A percentile compares a stretch with the other conserved stretches of the same genome.
Evolutionary conservation across 2,113 vertebrate genomes (phyloP).

Genomic region (Cettia cetti): DNA sequence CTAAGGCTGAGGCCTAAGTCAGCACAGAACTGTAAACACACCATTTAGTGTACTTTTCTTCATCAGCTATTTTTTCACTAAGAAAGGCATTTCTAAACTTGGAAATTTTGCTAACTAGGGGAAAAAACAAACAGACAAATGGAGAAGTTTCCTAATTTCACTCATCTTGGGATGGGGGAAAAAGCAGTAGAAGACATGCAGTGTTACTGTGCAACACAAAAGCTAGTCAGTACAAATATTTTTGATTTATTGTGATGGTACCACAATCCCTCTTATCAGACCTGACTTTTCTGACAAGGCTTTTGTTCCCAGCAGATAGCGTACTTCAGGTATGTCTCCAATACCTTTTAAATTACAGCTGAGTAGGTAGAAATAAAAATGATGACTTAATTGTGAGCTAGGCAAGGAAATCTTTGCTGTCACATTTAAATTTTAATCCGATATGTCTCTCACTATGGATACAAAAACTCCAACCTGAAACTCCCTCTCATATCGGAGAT

Average conservation of each 20-base stretch:
- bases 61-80: background rate
- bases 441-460: background rate
- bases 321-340: background rate
- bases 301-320: constrained; percentile 24
- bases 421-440: background rate
- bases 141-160: background rate
- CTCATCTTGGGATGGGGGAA: background rate
- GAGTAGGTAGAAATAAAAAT: constrained; percentile 26
- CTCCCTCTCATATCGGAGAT: background rate
- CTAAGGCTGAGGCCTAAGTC: constrained; percentile 4
- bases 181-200: constrained; percentile 24
- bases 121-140: background rate
- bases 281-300: constrained; percentile 4
- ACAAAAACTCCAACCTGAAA: constrained; percentile 19
- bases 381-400: background rate
- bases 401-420: constrained; percentile 28
- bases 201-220: constrained; percentile 34
- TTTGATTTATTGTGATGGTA: constrained; percentile 45
- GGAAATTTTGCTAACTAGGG: background rate
- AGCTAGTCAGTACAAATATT: constrained; percentile 25
- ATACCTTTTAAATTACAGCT: constrained; percentile 24
- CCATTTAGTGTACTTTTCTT: constrained; percentile 5
- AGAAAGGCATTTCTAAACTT: constrained; percentile 6
- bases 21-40: constrained; percentile 58
- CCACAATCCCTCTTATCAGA: background rate